Evolutionary conservation across 2,888 invertebrate species (phyloP).

Genomic region (Ectropis crepuscularia): DNA sequence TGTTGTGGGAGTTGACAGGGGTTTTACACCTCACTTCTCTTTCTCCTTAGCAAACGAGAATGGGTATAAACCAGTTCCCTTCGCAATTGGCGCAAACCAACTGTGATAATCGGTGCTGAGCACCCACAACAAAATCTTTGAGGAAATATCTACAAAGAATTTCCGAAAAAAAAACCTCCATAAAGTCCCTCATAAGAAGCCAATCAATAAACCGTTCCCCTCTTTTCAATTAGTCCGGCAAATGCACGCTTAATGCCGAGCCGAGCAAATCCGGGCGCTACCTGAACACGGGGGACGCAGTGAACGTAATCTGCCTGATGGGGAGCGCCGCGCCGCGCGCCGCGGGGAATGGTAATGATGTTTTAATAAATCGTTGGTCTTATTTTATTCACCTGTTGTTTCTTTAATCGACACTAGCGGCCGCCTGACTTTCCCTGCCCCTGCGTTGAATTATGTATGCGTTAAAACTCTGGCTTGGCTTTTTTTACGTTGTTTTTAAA

Average conservation of each 20-base stretch:
- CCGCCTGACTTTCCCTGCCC: too few species aligned
- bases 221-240: slow-evolving; percentile 76
- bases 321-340: slow-evolving; percentile 27
- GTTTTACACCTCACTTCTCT: too few species aligned
- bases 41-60: too few species aligned
- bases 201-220: slow-evolving; percentile 67
- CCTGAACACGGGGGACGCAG: slow-evolving; percentile 74
- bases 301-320: slow-evolving; percentile 57
- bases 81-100: too few species aligned
- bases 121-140: too few species aligned
- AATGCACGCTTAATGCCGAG: slow-evolving; percentile 76
- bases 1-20: too few species aligned
- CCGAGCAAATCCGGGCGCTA: slow-evolving; percentile 67
- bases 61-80: too few species aligned
- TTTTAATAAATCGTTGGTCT: slow-evolving; percentile 39
- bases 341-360: slow-evolving; percentile 42
- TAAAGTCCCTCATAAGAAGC: slow-evolving; percentile 37
- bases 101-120: too few species aligned
- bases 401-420: background rate
- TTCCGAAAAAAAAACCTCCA: background rate
- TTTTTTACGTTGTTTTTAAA: too few species aligned
- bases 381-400: slow-evolving; percentile 2
- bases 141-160: too few species aligned
- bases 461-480: too few species aligned
- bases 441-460: too few species aligned